Evolutionary conservation across 2,797 vertebrate genomes (phyloP).

Genomic region (Takifugu ocellatus): DNA sequence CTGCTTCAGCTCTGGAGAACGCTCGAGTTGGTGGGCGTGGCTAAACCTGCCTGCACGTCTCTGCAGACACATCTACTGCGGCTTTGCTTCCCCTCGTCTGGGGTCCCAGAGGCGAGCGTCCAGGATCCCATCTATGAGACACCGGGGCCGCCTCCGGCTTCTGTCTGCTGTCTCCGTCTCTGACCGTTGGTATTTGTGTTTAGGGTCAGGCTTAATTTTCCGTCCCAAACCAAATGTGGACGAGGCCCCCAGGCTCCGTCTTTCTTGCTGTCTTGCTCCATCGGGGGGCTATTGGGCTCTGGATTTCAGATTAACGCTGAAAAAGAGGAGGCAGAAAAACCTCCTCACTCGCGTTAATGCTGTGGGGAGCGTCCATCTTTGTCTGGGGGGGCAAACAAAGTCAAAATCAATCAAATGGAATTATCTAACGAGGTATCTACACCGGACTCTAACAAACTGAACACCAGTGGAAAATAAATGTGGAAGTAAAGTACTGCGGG

Average conservation of each 20-base stretch:
- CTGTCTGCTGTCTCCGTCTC: conserved; percentile 50
- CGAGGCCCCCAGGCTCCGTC: conserved; percentile 23
- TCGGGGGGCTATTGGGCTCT: neutral
- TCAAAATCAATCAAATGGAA: too few species aligned
- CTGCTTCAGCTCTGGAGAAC: too few species aligned
- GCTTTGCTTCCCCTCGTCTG: conserved; percentile 7
- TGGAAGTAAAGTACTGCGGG: too few species aligned
- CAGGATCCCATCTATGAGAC: conserved; percentile 52
- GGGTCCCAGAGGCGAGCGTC: conserved; percentile 23
- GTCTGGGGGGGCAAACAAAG: conserved; percentile 5
- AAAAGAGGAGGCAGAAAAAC: too few species aligned
- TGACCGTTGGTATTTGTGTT: conserved; percentile 62
- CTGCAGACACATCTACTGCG: too few species aligned
- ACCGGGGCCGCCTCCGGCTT: conserved; percentile 56
- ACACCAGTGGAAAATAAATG: too few species aligned
- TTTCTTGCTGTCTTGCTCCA: neutral
- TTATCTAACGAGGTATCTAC: too few species aligned
- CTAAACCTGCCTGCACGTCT: too few species aligned
- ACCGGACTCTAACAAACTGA: too few species aligned
- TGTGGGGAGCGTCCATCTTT: neutral
- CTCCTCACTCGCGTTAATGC: too few species aligned
- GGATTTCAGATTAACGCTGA: neutral
- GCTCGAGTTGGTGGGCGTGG: too few species aligned
- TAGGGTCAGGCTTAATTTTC: conserved; percentile 8
- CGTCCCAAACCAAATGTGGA: conserved; percentile 37